Base-by-base conservation (phyloP, 1,140 invertebrate genomes). In the Aplysia californica region DNA sequence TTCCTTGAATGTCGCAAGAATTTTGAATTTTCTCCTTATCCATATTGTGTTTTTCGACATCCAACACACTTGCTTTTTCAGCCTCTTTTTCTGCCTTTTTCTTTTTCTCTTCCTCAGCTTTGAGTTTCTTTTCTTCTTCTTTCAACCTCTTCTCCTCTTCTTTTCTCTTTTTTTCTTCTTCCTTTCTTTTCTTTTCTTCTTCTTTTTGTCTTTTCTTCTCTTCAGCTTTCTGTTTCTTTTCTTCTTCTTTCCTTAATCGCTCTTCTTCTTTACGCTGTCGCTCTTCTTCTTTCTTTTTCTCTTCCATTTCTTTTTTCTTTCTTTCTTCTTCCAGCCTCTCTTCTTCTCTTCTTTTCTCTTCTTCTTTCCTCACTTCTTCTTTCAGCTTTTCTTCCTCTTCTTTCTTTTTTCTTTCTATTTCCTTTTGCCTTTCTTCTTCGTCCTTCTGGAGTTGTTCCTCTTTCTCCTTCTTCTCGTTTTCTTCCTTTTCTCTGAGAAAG, bases 221-320 rank as follows among this genome's bases (percentile, higher is more conserved):
- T 67, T 72, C 39, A 72, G 77, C 69, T 38, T 41, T 41, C 26
- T 72, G 75, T 68, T 65, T 76, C 44, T 70, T 55, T 44, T 79
- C 58, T 35, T 75, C 68, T 61, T 64, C 50, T 66, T 77, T 33
- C 76, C 73, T 66, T 26, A 56, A 69, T 71, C n/a, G n/a, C n/a
- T n/a, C n/a, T n/a, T n/a, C n/a, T n/a, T n/a, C n/a, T n/a, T n/a
- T n/a, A n/a, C n/a, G n/a, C n/a, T 65, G 58, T 71, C 79, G 70
- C 56, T 81, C 65, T 56, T 72, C 76, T 39, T 81, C 66, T 76
- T 72, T 64, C 36, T 67, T 70, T 64, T 80, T 64, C 65, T 79
- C 68, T 61, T 77, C 50, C 26, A 64, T 64, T 75, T 59, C 38
- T 39, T 61, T 66, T 64, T 80, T 65, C 64, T 72, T 44, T 66